Base-by-base conservation (phyloP, 2,888 invertebrate species). In the Myathropa florea region DNA sequence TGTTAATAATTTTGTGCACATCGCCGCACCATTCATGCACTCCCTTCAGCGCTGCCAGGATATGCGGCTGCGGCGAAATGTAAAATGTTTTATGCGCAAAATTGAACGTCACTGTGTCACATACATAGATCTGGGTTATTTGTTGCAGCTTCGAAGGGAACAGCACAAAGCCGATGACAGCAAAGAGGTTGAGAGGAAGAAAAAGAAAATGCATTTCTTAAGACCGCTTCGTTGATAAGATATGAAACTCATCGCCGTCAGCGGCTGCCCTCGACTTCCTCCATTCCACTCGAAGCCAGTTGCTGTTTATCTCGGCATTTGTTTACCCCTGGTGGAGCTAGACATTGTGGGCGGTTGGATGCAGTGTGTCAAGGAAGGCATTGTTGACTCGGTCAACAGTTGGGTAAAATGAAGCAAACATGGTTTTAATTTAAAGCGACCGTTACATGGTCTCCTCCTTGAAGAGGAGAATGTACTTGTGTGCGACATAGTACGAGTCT, bases 351-450 rank as follows among this genome's bases (percentile, higher is more conserved):
- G 67, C n/a, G 60, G 59, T 67, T 53, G 53, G 6, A 24, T 55
- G 36, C 63, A 68, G 68, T 78, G 24, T 64, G 67, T 68, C 72
- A 78, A 83, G 72, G 78, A 18, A 68, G 63, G 64, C 28, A 26
- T 68, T 78, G 78, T 78, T 83, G 55, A 83, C 67, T 78, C 53
- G 57, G 59, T 79, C 73, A 79, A 68, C 55, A 83, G 28, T 9
- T 26, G 33, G 71, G 18, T 21, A 53, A 76, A 60, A 28, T 65
- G 67, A 67, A 21, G 33, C 28, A 77, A 82, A 82, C 60, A 71
- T 67, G 65, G 39, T 65, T 64, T 60, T 65, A 28, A 60, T 60
- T 71, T 70, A 60, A 77, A 53, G 33, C 3, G 24, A 59, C 60
- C 12, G 24, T 28, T 26, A n/a, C 7, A 60, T 12, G n/a, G 9